Evolutionary conservation across 1,140 invertebrate genomes (phyloP).

Genomic region (Drosophila tristis): DNA sequence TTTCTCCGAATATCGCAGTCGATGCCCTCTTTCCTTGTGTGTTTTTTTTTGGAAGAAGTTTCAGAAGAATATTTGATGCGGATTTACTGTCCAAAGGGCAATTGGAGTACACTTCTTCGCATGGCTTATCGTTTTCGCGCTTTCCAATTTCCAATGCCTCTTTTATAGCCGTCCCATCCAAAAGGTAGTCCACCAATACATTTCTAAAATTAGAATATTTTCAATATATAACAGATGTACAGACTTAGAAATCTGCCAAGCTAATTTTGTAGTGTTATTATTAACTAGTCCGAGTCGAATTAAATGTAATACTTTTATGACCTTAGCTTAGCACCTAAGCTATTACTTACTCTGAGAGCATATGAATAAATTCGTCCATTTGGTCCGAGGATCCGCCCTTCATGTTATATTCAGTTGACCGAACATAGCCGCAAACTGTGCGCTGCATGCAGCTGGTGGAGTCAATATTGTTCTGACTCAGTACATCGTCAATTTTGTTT

Average conservation of each 20-base stretch:
- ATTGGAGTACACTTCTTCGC: constrained; percentile 86
- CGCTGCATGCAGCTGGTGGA: constrained; percentile 91
- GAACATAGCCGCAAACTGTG: constrained; percentile 90
- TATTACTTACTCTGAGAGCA: constrained; percentile 87
- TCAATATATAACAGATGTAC: not conserved
- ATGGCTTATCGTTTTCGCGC: constrained; percentile 86
- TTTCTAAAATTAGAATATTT: constrained; percentile 85
- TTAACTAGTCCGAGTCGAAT: no score
- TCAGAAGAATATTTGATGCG: constrained; percentile 87
- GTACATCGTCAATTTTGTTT: constrained; percentile 89
- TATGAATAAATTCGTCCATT: constrained; percentile 88
- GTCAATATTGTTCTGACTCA: constrained; percentile 91
- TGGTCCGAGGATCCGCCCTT: constrained; percentile 87
- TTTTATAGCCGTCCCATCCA: constrained; percentile 91
- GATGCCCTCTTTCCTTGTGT: constrained; percentile 35
- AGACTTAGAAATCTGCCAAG: not conserved
- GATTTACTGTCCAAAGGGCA: constrained; percentile 88
- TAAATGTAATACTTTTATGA: no score
- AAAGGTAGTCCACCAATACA: constrained; percentile 88
- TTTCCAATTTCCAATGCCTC: constrained; percentile 89
- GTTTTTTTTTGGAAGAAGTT: constrained; percentile 85
- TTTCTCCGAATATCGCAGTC: constrained; percentile 18
- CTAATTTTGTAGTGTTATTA: no score
- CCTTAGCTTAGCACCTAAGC: not conserved
- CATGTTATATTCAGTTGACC: constrained; percentile 88